Conservation (phyloP, 2,888 invertebrate genomes). For the Gisinianus flammeolus region DNA sequence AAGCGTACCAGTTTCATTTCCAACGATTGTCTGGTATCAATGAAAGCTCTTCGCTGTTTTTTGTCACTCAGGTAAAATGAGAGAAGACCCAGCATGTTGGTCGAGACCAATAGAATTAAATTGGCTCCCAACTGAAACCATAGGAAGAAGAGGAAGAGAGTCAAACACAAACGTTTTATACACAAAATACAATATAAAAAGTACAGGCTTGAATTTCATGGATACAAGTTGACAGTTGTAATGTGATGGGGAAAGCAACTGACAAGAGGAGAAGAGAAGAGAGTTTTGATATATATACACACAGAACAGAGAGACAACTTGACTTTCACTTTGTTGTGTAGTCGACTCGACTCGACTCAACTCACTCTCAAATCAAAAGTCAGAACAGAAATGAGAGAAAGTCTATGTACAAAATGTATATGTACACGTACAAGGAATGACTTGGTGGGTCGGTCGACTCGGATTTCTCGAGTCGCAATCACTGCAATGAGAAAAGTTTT, state of each 20-base stretch:
- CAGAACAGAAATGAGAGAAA: neutral
- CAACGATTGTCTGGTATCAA: slow-evolving; percentile 87
- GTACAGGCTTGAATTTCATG: neutral
- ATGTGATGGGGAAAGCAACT: neutral
- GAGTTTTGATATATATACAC: neutral
- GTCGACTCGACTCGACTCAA: too few relatives aligned
- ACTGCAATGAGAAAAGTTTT: neutral
- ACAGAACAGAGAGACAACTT: too few relatives aligned
- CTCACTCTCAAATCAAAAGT: too few relatives aligned
- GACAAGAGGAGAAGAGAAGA: too few relatives aligned
- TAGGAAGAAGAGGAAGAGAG: neutral
- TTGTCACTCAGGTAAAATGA: slow-evolving; percentile 79
- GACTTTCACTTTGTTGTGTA: too few relatives aligned
- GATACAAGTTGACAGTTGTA: neutral
- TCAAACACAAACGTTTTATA: neutral
- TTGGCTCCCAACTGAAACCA: slow-evolving; percentile 74
- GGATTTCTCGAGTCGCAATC: neutral
- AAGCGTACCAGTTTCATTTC: slow-evolving; percentile 88
- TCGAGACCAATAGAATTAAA: slow-evolving; percentile 72
- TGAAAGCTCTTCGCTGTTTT: slow-evolving; percentile 85
- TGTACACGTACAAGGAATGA: too few relatives aligned
- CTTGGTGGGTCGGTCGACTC: neutral
- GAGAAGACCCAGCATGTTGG: slow-evolving; percentile 76
- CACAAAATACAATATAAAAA: too few relatives aligned
- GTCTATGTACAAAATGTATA: too few relatives aligned